These are phyloP conservation scores for Bimastos eiseni DNA, from an alignment of 2,888 invertebrate genomes.

Conservation along the genomic window DNA sequence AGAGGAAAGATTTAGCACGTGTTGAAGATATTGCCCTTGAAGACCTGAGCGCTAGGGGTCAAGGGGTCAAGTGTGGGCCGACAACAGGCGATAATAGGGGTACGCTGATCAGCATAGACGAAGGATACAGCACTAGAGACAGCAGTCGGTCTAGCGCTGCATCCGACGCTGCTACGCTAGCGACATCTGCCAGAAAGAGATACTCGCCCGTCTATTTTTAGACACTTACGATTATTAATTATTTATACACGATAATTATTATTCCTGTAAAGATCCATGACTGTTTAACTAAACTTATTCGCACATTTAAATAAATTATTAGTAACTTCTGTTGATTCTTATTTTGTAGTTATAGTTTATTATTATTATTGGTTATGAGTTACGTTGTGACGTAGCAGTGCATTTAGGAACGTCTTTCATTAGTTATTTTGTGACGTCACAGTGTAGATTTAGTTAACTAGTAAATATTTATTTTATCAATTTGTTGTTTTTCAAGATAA, in stretches of 20 bases:
- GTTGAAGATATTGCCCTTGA: neutral
- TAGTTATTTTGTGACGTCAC: neutral
- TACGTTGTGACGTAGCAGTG: too few relatives aligned
- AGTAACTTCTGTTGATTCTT: neutral
- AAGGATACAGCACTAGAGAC: neutral
- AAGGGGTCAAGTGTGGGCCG: neutral
- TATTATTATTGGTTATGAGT: too few relatives aligned
- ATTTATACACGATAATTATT: constrained; percentile 2
- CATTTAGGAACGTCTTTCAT: neutral
- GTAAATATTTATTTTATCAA: too few relatives aligned
- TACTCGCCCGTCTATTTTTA: constrained; percentile 17
- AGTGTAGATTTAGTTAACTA: too few relatives aligned
- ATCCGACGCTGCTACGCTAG: neutral
- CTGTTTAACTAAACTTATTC: neutral
- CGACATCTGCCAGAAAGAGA: neutral
- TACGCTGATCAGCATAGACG: constrained; percentile 9
- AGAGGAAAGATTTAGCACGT: neutral
- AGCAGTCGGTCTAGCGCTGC: neutral
- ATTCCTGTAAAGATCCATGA: neutral
- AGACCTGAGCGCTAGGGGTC: neutral
- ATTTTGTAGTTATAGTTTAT: neutral
- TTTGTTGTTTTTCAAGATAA: too few relatives aligned
- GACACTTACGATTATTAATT: neutral
- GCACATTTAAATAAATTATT: neutral
- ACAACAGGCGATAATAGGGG: constrained; percentile 8